phyloP scores from a whole-genome alignment of 53 echinoderm and acorn worm genomes.

The Echinometra lucunter region DNA sequence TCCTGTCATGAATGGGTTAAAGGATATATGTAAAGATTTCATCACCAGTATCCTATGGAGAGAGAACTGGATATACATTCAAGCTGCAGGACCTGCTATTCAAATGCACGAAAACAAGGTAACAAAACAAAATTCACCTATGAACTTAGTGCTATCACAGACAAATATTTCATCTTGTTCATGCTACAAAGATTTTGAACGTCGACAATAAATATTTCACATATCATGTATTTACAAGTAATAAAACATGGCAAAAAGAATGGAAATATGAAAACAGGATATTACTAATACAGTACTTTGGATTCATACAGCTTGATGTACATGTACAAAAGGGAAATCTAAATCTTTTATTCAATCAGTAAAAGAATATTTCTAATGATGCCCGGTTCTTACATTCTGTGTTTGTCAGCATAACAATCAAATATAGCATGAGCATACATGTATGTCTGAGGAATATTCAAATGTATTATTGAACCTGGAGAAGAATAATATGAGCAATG shows the following conservation, averaged over 20 bases:
- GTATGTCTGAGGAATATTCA: no score
- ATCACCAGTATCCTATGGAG: background rate
- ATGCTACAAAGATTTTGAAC: background rate
- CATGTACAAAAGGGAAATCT: background rate
- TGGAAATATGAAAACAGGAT: background rate
- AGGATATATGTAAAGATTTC: no score
- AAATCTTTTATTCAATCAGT: background rate
- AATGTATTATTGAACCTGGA: no score
- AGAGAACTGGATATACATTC: background rate
- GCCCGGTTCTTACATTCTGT: no score
- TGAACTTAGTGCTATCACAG: background rate
- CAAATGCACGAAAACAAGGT: background rate
- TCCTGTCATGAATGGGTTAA: no score
- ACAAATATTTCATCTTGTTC: background rate
- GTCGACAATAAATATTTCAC: background rate
- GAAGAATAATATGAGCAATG: no score
- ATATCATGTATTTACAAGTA: conserved; percentile 24
- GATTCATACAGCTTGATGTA: background rate
- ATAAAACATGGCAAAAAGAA: background rate
- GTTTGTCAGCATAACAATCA: background rate
- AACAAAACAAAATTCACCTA: background rate
- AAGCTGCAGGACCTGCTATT: background rate
- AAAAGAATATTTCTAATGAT: background rate
- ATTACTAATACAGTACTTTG: background rate
- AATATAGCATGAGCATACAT: background rate